Conservation (phyloP, 1,140 invertebrate genomes). For the Metaphire vulgaris region DNA sequence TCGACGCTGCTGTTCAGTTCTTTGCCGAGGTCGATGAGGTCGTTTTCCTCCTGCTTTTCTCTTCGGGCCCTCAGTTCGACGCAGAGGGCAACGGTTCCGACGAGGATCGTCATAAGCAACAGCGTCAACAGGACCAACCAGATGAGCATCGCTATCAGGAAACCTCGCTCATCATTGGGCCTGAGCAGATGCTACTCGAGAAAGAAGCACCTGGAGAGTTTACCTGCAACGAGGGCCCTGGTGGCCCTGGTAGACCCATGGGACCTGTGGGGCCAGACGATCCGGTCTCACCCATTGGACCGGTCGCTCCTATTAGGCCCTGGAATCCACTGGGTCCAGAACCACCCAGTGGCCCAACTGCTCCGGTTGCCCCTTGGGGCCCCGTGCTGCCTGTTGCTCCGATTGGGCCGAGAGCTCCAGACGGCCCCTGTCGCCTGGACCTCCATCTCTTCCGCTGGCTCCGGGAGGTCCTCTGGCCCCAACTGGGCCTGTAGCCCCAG, state of each 20-base stretch:
- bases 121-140: not conserved
- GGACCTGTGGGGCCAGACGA: too few species aligned
- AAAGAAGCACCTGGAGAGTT: not conserved
- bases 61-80: not conserved
- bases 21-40: not conserved
- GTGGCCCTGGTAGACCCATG: not conserved
- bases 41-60: not conserved
- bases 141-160: not conserved
- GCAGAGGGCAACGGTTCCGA: not conserved
- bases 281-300: not conserved
- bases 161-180: not conserved
- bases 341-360: not conserved
- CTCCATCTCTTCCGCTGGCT: not conserved
- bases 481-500: not conserved
- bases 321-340: not conserved
- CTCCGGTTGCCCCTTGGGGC: not conserved
- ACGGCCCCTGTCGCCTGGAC: not conserved
- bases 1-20: not conserved
- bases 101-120: not conserved
- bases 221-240: not conserved
- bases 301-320: not conserved
- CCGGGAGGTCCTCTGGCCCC: not conserved
- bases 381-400: not conserved
- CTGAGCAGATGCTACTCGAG: not conserved
- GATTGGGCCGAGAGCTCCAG: not conserved